Evolutionary conservation across 2,888 invertebrate genomes (phyloP).

Genomic region (Cantharis lateralis): DNA sequence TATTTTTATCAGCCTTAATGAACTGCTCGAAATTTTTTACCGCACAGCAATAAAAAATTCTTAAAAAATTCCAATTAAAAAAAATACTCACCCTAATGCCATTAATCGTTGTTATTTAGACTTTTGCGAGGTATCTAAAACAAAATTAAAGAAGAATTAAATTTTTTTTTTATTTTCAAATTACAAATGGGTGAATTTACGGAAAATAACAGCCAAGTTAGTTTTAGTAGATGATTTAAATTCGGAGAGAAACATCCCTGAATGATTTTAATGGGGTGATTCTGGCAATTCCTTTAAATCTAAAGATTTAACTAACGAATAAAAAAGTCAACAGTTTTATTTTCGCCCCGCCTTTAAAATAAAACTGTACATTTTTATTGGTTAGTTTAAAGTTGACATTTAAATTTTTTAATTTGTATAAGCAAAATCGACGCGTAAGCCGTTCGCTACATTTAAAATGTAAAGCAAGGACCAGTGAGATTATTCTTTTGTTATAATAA

Average conservation of each 20-base stretch:
- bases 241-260: not conserved
- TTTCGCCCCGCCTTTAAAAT: too few relatives aligned
- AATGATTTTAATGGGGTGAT: not conserved
- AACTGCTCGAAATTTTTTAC: not conserved
- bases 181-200: not conserved
- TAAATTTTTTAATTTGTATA: too few relatives aligned
- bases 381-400: too few relatives aligned
- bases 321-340: too few relatives aligned
- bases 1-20: not conserved
- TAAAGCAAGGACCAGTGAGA: too few relatives aligned
- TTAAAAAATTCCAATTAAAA: not conserved
- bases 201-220: not conserved
- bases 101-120: not conserved
- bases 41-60: not conserved
- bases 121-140: not conserved
- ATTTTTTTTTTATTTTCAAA: not conserved
- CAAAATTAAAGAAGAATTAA: not conserved
- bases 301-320: too few relatives aligned
- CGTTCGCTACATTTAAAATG: too few relatives aligned
- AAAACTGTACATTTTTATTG: too few relatives aligned
- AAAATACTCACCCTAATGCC: not conserved
- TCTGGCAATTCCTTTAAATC: too few relatives aligned
- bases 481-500: too few relatives aligned
- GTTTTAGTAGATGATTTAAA: not conserved
- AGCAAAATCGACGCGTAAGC: too few relatives aligned